phyloP scores from a whole-genome alignment of 1,140 invertebrate genomes.

The Vanessa atalanta region DNA sequence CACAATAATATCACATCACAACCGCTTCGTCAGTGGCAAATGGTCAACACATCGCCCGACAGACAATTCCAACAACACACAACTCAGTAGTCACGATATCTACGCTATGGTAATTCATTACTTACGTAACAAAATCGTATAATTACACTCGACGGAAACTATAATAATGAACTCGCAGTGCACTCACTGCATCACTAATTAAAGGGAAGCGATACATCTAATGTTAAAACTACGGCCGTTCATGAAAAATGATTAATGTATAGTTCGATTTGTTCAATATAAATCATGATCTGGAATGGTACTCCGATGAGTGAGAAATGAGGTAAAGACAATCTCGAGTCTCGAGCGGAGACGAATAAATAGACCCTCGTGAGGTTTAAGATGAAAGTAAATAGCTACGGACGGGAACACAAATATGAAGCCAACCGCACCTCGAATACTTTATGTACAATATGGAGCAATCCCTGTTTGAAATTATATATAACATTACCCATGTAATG shows the following conservation, averaged over 20 bases:
- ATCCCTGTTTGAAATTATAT: not conserved
- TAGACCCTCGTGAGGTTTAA: slow-evolving; percentile 50
- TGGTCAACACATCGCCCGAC: slow-evolving; percentile 41
- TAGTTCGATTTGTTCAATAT: slow-evolving; percentile 46
- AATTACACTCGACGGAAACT: slow-evolving; percentile 44
- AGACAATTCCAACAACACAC: slow-evolving; percentile 55
- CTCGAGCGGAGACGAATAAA: slow-evolving; percentile 45
- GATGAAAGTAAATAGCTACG: slow-evolving; percentile 69
- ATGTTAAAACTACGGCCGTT: slow-evolving; percentile 53
- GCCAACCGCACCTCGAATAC: slow-evolving; percentile 56
- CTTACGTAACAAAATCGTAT: slow-evolving; percentile 63
- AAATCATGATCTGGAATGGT: slow-evolving; percentile 45
- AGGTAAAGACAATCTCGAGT: slow-evolving; percentile 46
- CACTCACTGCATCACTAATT: slow-evolving; percentile 38
- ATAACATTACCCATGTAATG: not conserved
- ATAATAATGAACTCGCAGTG: slow-evolving; percentile 51
- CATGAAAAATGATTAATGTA: slow-evolving; percentile 38
- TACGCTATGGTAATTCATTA: slow-evolving; percentile 76
- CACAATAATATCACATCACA: slow-evolving; percentile 4
- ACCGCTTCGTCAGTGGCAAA: slow-evolving; percentile 21
- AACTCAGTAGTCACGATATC: slow-evolving; percentile 65
- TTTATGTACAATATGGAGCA: slow-evolving; percentile 28
- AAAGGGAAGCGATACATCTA: slow-evolving; percentile 57
- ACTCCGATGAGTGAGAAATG: slow-evolving; percentile 31
- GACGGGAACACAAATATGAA: slow-evolving; percentile 75